These are phyloP conservation scores for Romanomermis culicivorax DNA, from an alignment of 2,888 invertebrate species.

Conservation along the genomic window DNA sequence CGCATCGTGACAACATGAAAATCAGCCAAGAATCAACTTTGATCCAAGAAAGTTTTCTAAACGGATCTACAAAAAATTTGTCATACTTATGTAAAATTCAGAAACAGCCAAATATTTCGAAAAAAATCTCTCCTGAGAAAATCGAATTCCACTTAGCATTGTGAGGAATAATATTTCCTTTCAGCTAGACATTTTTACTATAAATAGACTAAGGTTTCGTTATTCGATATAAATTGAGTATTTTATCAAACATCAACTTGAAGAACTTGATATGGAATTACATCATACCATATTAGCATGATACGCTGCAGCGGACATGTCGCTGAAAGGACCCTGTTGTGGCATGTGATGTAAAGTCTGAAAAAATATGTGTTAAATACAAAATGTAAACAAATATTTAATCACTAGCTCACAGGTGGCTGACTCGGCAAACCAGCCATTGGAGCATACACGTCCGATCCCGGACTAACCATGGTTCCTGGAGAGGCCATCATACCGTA, in stretches of 20 bases:
- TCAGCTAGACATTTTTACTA: too few species aligned
- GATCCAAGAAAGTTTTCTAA: too few species aligned
- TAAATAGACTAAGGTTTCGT: background rate
- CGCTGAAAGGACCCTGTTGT: conserved; percentile 1
- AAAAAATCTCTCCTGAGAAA: too few species aligned
- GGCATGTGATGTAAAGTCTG: background rate
- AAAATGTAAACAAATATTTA: background rate
- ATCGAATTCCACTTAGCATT: too few species aligned
- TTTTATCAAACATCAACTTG: background rate
- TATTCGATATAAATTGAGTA: background rate
- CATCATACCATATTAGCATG: background rate
- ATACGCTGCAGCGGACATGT: background rate
- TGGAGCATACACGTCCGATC: conserved; percentile 3
- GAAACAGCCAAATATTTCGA: too few species aligned
- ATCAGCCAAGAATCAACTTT: too few species aligned
- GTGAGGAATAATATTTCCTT: too few species aligned
- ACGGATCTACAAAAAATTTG: too few species aligned
- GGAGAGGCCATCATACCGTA: conserved; percentile 1
- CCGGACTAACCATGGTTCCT: conserved; percentile 3
- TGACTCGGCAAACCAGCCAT: background rate
- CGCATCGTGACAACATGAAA: too few species aligned
- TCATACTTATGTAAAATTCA: too few species aligned
- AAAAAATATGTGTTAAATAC: background rate
- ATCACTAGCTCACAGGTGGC: background rate
- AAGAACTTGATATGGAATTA: background rate